These are phyloP conservation scores for Stigmatopora nigra DNA, from an alignment of 2,113 vertebrate species.

Conservation along the genomic window DNA sequence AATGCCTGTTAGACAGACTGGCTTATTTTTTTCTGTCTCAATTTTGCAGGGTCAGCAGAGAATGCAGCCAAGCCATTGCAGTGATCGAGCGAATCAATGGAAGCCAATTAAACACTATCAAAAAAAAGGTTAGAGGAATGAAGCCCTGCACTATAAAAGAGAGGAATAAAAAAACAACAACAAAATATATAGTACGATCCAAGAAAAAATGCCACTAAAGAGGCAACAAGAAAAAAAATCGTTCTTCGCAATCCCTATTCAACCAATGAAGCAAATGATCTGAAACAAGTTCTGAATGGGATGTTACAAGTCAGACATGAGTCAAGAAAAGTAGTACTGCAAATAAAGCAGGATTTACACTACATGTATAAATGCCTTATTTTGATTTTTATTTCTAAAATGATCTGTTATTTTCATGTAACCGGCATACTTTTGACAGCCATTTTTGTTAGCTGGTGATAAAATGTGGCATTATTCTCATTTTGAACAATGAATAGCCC, in stretches of 20 bases:
- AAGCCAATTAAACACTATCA: slow-evolving; percentile 65
- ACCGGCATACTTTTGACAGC: too few species aligned
- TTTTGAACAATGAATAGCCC: too few species aligned
- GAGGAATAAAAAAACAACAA: not conserved
- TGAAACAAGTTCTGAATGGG: too few species aligned
- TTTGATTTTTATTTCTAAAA: too few species aligned
- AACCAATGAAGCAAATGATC: too few species aligned
- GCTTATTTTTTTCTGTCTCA: slow-evolving; percentile 47
- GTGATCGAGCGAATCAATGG: slow-evolving; percentile 66
- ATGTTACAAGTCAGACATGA: too few species aligned
- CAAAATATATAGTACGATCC: not conserved
- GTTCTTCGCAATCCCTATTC: not conserved
- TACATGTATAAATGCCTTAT: too few species aligned
- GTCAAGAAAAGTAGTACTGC: too few species aligned
- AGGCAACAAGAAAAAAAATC: slow-evolving; percentile 12
- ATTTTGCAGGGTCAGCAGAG: slow-evolving; percentile 67
- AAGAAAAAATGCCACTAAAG: slow-evolving; percentile 13
- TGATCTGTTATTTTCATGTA: too few species aligned
- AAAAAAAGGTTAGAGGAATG: slow-evolving; percentile 55
- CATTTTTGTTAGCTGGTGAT: too few species aligned
- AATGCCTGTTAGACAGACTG: slow-evolving; percentile 49
- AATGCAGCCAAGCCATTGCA: slow-evolving; percentile 54
- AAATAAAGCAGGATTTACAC: too few species aligned
- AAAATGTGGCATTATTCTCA: too few species aligned
- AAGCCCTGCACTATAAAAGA: slow-evolving; percentile 25